Base-by-base conservation (phyloP, 2,888 invertebrate genomes). In the Pachydiplax longipennis region DNA sequence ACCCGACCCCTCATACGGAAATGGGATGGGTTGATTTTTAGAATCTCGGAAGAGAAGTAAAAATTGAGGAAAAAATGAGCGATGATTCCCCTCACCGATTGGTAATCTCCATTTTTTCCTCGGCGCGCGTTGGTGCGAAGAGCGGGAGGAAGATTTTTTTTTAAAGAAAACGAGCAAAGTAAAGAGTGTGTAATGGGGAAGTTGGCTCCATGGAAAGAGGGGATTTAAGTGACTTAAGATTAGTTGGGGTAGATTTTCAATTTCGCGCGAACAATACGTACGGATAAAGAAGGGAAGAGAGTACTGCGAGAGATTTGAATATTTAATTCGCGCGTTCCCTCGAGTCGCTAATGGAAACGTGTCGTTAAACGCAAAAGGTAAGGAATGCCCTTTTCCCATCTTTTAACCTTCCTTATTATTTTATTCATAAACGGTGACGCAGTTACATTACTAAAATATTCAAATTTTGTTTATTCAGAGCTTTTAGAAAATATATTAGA, bases 231-330 rank as follows among this genome's bases (percentile, higher is more conserved):
- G 87, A 53, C 40, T 87, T 83, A 53, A 83, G 82, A 82, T 82
- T 53, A 83, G 25, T 35, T 58, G 22, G 87, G 87, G 65, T 65
- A 40, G 87, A 87, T 87, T 83, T 83, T 83, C 83, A 61, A 35
- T 61, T 87, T 87, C 12, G 65, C 61, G 31, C 65, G 65, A 58
- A 83, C 83, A 83, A 83, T 87, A 40, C 13, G 5, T 48, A 35
- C 35, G 40, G 37, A 65, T 87, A 73, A 73, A 25, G 58, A 73
- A 35, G 31, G 37, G 61, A 58, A 87, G 61, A 87, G 73, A 31
- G 40, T 22, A 22, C 87, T 2, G 53, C 31, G 73, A 73, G n/a
- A 37, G n/a, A 87, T 40, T 40, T 35, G n/a, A 65, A 53, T 65
- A 87, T 61, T 65, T 61, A 65, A 61, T 13, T 61, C 35, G 58